These are phyloP conservation scores for Thalassoma bifasciatum DNA, from an alignment of 2,113 vertebrate genomes.

Conservation along the genomic window DNA sequence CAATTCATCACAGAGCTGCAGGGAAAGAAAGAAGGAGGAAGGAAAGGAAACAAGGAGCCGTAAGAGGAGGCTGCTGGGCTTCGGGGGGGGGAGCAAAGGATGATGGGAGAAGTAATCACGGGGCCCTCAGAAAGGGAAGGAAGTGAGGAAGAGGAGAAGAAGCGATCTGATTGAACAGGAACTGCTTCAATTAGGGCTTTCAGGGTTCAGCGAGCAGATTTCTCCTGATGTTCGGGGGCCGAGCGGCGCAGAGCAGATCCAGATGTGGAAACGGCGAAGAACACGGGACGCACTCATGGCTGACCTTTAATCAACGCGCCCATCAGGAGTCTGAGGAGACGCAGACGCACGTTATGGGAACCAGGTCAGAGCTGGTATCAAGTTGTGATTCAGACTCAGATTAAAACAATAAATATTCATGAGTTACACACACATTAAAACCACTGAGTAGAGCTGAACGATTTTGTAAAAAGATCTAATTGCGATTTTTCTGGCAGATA, in stretches of 20 bases:
- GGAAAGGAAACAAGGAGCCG: background rate
- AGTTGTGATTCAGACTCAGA: background rate
- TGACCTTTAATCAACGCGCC: conserved; percentile 62
- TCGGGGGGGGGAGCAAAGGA: conserved; percentile 13
- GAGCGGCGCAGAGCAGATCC: conserved; percentile 64
- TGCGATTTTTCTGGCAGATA: too few species aligned
- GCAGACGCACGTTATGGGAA: background rate
- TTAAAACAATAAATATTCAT: too few species aligned
- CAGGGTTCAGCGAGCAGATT: conserved; percentile 67
- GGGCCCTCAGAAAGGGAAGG: conserved; percentile 50
- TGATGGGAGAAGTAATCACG: conserved; percentile 50
- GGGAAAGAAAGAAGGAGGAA: conserved; percentile 31
- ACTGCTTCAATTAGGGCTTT: conserved; percentile 70
- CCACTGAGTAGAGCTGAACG: too few species aligned
- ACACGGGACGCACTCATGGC: conserved; percentile 34
- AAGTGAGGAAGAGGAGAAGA: conserved; percentile 58
- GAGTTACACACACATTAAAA: too few species aligned
- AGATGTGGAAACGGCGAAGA: conserved; percentile 64
- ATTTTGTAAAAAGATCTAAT: too few species aligned
- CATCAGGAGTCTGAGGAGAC: conserved; percentile 20
- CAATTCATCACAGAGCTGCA: conserved; percentile 66
- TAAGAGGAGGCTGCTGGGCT: background rate
- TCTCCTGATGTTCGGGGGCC: conserved; percentile 59
- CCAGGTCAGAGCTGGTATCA: background rate
- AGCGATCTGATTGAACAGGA: conserved; percentile 76